phyloP scores from a whole-genome alignment of 2,888 invertebrate genomes.

The Esperia sulphurella region DNA sequence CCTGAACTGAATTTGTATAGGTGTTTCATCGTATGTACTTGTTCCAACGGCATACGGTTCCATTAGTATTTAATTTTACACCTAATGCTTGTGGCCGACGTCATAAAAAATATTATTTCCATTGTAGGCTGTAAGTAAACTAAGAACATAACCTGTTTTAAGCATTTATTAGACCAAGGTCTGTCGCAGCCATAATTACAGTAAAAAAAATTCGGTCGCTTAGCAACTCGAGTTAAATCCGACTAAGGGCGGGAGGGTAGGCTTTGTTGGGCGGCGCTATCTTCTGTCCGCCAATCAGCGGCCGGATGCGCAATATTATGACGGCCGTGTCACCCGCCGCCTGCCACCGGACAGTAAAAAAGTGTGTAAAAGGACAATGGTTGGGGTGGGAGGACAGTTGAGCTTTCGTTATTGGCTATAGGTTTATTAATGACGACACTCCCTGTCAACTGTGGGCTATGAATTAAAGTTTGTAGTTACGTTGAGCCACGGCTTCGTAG shows the following conservation, averaged over 20 bases:
- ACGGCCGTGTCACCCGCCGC: slow-evolving; percentile 34
- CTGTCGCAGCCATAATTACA: background rate
- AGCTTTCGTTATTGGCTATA: slow-evolving; percentile 50
- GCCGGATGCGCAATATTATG: slow-evolving; percentile 65
- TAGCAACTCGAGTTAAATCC: slow-evolving; percentile 32
- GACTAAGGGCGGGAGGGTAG: slow-evolving; percentile 9
- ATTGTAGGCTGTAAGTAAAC: too few species aligned
- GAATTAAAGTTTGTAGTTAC: background rate
- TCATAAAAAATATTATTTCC: too few species aligned
- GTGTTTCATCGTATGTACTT: too few species aligned
- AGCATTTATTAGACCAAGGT: too few species aligned
- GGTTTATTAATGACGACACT: slow-evolving; percentile 3
- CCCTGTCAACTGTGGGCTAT: background rate
- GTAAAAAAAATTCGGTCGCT: slow-evolving; percentile 27
- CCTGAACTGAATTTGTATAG: too few species aligned
- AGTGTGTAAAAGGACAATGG: background rate
- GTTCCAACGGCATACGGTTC: too few species aligned
- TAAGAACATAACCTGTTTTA: too few species aligned
- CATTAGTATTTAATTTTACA: too few species aligned
- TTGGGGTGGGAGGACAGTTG: slow-evolving; percentile 13
- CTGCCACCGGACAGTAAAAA: slow-evolving; percentile 30
- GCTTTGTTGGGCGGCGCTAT: slow-evolving; percentile 10
- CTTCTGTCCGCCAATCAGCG: slow-evolving; percentile 50
- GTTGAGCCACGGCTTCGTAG: background rate
- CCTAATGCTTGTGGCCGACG: too few species aligned